These are phyloP conservation scores for Pinctada fucata DNA, from an alignment of 2,888 invertebrate genomes.

Conservation along the genomic window DNA sequence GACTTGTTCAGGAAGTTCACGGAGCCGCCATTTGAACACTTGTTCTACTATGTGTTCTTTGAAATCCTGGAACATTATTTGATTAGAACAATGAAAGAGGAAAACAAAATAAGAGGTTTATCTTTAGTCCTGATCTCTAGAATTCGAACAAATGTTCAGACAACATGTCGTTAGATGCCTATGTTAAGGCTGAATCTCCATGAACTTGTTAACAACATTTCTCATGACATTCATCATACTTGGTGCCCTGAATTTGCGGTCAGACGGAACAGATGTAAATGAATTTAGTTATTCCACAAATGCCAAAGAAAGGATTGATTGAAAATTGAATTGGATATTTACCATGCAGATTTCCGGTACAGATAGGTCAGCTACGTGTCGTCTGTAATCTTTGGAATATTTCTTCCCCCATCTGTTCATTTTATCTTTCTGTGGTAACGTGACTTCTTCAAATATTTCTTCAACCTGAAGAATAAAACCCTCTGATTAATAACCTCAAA, in stretches of 20 bases:
- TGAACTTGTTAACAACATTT: too few species aligned
- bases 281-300: too few species aligned
- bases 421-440: not conserved
- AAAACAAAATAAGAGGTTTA: too few species aligned
- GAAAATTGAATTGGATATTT: not conserved
- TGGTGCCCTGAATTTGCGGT: too few species aligned
- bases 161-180: too few species aligned
- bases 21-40: slow-evolving; percentile 21
- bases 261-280: too few species aligned
- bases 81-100: not conserved
- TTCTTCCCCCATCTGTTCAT: not conserved
- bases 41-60: slow-evolving; percentile 20
- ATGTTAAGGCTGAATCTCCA: too few species aligned
- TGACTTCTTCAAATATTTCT: not conserved
- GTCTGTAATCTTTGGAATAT: slow-evolving; percentile 12
- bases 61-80: slow-evolving; percentile 18
- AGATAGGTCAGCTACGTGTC: slow-evolving; percentile 10
- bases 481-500: too few species aligned
- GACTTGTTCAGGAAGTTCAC: slow-evolving; percentile 6
- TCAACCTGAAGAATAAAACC: not conserved
- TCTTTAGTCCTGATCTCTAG: too few species aligned
- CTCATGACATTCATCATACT: too few species aligned
- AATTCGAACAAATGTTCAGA: too few species aligned
- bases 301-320: too few species aligned
- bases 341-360: slow-evolving; percentile 23